These are phyloP conservation scores for Petrolisthes manimaculis DNA, from an alignment of 2,888 invertebrate species.

Conservation along the genomic window DNA sequence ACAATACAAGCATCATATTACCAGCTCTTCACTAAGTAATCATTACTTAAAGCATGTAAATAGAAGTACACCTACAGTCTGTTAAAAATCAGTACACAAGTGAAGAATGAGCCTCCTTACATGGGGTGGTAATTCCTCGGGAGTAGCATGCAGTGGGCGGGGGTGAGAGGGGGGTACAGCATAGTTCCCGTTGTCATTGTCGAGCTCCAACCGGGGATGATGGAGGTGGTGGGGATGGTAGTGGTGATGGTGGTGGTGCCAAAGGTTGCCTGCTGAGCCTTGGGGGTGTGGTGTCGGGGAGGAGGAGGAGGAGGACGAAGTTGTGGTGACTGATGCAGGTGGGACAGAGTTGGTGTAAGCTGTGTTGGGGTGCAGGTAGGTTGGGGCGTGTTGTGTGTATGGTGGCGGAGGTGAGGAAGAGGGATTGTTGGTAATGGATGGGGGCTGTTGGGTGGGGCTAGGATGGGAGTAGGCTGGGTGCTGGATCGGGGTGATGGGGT, in stretches of 20 bases:
- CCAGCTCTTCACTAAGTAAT: too few species aligned
- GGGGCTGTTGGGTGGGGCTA: background rate
- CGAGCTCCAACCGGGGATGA: background rate
- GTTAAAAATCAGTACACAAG: background rate
- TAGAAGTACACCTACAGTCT: background rate
- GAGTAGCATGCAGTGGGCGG: constrained; percentile 35
- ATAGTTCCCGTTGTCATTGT: constrained; percentile 50
- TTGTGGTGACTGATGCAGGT: constrained; percentile 15
- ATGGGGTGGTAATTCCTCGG: constrained; percentile 26
- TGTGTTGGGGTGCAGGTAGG: background rate
- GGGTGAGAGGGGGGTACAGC: constrained; percentile 57
- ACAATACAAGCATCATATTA: too few species aligned
- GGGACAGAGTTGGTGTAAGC: background rate
- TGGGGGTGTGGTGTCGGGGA: constrained; percentile 25
- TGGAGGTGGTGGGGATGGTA: constrained; percentile 23
- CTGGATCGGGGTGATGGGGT: constrained; percentile 29
- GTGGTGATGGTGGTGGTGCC: constrained; percentile 40
- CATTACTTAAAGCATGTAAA: background rate
- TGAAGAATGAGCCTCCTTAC: constrained; percentile 34
- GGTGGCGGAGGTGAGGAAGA: constrained; percentile 29
- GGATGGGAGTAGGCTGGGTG: constrained; percentile 22
- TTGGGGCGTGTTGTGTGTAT: background rate
- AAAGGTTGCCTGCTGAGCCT: background rate
- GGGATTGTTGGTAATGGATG: constrained; percentile 7
- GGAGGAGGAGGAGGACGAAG: constrained; percentile 6